Base-by-base conservation (phyloP, 2,888 invertebrate genomes). In the Caenorhabditis plicata region DNA sequence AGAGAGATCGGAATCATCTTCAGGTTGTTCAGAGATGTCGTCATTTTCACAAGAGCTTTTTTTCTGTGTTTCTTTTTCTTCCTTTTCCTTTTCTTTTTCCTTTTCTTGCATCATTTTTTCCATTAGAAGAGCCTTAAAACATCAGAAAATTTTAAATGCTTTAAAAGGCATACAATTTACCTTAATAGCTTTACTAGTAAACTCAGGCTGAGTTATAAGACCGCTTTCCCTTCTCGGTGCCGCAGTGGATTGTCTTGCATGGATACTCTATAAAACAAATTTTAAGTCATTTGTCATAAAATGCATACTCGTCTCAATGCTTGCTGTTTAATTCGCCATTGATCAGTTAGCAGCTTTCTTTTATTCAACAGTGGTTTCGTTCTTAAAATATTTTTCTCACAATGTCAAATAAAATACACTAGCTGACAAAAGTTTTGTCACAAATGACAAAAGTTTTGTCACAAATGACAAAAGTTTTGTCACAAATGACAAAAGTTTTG, bases 191-290 rank as follows among this genome's bases (percentile, higher is more conserved):
- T 76, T 60, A 33, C 77, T 74, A 2, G 75, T 64, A 27, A 71
- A 58, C 40, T 79, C 78, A 11, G 74, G 74, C 20, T 66, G 73
- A 5, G 80, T 74, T 32, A 78, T 74, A 56, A 75, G 71, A 9
- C 78, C 80, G 35, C 74, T 75, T 52, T 80, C 80, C 26, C 80
- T 58, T 20, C 80, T 50, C 5, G 79, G 74, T 0, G 72, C 64
- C 7, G 58, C 68, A 0, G 72, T 55, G 0, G 72, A 73, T 39
- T 73, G 72, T 4, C 72, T 48, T 0, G 70, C 64, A 27, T 73
- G 72, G 20, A 71, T 60, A 5, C 70, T 70, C 72, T 72, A 63
- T 40, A 72, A 65, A 36, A 4, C n/a, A n/a, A n/a, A n/a, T n/a
- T n/a, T n/a, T n/a, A n/a, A n/a, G n/a, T n/a, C n/a, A n/a, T n/a